Percentiles rank a stretch among this genome's conserved stretches.
Evolutionary conservation across 2,113 vertebrate genomes (phyloP).

Genomic region (Lagopus leucura): DNA sequence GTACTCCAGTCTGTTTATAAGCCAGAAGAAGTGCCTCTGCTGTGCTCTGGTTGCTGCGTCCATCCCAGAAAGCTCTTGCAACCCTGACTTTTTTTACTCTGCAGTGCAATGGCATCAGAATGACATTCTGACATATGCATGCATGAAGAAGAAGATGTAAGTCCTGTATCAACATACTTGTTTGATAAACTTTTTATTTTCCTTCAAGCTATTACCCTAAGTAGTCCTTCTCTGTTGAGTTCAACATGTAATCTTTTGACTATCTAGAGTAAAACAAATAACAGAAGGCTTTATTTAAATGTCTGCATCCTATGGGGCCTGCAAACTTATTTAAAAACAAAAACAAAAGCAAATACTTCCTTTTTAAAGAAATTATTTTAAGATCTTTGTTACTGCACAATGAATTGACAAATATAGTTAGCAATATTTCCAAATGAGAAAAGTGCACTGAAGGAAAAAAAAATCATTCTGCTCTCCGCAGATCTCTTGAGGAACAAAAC

Average conservation of each 20-base stretch:
- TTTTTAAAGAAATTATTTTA: neutral
- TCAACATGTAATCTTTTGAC: neutral
- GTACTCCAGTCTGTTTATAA: neutral
- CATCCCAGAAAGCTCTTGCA: neutral
- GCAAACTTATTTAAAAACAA: too few relatives aligned
- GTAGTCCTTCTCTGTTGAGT: neutral
- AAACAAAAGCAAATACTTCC: neutral
- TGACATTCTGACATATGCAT: neutral
- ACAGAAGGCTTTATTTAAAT: neutral
- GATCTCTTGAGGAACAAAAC: slow-evolving; percentile 8
- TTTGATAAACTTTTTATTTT: neutral
- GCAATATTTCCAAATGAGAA: slow-evolving; percentile 11
- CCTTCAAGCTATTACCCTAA: neutral
- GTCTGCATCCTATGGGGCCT: too few relatives aligned
- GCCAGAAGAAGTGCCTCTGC: neutral
- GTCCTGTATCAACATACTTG: neutral
- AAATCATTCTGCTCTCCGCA: neutral
- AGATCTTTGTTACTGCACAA: neutral
- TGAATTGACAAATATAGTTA: neutral
- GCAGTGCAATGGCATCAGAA: neutral
- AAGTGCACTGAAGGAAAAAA: neutral
- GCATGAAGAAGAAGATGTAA: neutral
- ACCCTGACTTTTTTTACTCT: neutral
- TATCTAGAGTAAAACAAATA: neutral
- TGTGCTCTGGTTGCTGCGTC: neutral